Conservation (phyloP, 2,113 vertebrate genomes). For the Brachypteracias leptosomus region DNA sequence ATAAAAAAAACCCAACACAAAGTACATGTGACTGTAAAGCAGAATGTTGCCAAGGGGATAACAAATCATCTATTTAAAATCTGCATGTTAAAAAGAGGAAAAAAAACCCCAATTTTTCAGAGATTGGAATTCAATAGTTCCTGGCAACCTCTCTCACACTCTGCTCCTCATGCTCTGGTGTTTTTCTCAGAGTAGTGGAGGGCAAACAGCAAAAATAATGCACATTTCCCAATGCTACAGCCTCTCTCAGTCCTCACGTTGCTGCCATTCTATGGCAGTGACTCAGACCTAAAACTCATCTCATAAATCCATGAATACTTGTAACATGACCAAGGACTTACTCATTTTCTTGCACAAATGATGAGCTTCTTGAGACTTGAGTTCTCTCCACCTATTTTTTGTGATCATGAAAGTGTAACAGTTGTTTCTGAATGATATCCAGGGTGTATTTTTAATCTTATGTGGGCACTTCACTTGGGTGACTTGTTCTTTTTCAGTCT, state of each 20-base stretch:
- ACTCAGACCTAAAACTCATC: neutral
- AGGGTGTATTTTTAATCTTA: conserved; percentile 84
- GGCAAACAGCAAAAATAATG: neutral
- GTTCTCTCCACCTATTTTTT: conserved; percentile 74
- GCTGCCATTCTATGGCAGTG: neutral
- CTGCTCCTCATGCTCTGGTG: neutral
- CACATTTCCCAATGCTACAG: neutral
- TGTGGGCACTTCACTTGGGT: conserved; percentile 83
- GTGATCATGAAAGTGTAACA: conserved; percentile 89
- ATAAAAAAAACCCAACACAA: neutral
- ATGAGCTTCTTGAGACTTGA: conserved; percentile 56
- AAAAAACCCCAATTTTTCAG: neutral
- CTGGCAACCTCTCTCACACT: neutral
- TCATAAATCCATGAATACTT: neutral
- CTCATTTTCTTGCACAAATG: conserved; percentile 81
- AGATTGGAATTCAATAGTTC: neutral
- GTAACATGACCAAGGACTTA: conserved; percentile 67
- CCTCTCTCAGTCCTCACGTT: neutral
- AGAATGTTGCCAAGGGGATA: neutral
- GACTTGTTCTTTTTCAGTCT: conserved; percentile 67
- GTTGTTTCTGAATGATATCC: conserved; percentile 90
- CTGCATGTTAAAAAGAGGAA: neutral
- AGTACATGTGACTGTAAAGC: neutral
- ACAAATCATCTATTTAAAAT: neutral
- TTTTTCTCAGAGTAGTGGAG: neutral